Conservation (phyloP, 2,797 vertebrate species). For the Spondyliosoma cantharus region DNA sequence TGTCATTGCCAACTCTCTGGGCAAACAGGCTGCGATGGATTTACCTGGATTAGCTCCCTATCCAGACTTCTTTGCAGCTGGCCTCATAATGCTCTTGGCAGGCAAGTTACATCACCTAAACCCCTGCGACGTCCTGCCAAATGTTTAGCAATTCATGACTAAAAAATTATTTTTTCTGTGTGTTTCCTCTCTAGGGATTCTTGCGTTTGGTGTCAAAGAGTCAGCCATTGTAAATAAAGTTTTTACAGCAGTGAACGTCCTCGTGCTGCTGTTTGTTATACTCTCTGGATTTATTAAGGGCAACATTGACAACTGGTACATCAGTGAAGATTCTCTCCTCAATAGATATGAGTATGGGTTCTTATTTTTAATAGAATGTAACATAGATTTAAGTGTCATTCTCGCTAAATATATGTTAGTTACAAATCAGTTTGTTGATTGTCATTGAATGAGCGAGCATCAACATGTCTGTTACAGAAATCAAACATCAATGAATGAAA, state of each 20-base stretch:
- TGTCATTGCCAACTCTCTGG: conserved; percentile 80
- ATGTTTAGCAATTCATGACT: not conserved
- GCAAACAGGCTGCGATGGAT: conserved; percentile 74
- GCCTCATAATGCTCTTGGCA: conserved; percentile 88
- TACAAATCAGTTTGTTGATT: not conserved
- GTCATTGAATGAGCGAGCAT: conserved; percentile 2
- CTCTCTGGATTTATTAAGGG: conserved; percentile 88
- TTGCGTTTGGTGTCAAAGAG: conserved; percentile 90
- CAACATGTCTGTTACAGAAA: conserved; percentile 57
- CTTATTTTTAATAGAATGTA: not conserved
- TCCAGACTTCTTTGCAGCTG: conserved; percentile 89
- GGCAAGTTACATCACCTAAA: conserved; percentile 68
- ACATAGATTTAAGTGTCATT: not conserved
- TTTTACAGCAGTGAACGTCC: conserved; percentile 87
- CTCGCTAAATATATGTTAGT: not conserved
- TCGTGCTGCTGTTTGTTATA: conserved; percentile 87
- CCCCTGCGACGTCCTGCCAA: not conserved
- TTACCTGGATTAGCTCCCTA: conserved; percentile 87
- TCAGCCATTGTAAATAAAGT: conserved; percentile 88
- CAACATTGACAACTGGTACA: conserved; percentile 85
- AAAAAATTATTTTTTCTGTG: conserved; percentile 8
- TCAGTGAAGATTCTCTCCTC: conserved; percentile 73
- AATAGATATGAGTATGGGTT: conserved; percentile 51
- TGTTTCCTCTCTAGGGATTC: conserved; percentile 81
- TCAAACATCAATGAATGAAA: conserved; percentile 67